Percentiles rank a stretch among this genome's conserved stretches.
These are phyloP conservation scores for Aphaenogaster floridana DNA, from an alignment of 1,140 invertebrate genomes.

Conservation along the genomic window DNA sequence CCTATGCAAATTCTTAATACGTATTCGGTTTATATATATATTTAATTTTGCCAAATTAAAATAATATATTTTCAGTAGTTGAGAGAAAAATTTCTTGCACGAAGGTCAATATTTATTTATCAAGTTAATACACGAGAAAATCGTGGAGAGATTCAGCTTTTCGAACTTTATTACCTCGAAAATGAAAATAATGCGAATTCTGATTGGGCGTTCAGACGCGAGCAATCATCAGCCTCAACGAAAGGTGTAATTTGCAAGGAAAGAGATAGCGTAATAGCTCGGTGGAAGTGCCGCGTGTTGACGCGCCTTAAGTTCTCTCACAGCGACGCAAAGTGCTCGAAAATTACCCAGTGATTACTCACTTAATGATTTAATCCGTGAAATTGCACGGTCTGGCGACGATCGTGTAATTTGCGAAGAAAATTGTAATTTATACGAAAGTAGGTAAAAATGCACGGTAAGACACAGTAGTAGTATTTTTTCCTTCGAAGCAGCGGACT, in stretches of 20 bases:
- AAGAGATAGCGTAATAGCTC: conserved; percentile 38
- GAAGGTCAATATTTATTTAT: too few species aligned
- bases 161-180: conserved; percentile 9
- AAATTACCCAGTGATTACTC: conserved; percentile 57
- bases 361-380: conserved; percentile 60
- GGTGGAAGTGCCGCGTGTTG: conserved; percentile 41
- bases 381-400: conserved; percentile 59
- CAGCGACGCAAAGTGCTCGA: conserved; percentile 46
- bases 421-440: conserved; percentile 63
- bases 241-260: conserved; percentile 55
- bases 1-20: too few species aligned
- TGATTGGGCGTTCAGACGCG: conserved; percentile 35
- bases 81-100: background rate
- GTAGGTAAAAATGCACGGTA: conserved; percentile 25
- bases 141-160: background rate
- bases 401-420: conserved; percentile 54
- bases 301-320: conserved; percentile 37
- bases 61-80: background rate
- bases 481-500: background rate
- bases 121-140: background rate
- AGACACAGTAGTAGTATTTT: conserved; percentile 24
- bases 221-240: conserved; percentile 44
- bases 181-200: conserved; percentile 33
- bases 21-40: too few species aligned
- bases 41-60: background rate